Evolutionary conservation across 2,797 vertebrate genomes (phyloP).

Genomic region (Myotis daubentonii): DNA sequence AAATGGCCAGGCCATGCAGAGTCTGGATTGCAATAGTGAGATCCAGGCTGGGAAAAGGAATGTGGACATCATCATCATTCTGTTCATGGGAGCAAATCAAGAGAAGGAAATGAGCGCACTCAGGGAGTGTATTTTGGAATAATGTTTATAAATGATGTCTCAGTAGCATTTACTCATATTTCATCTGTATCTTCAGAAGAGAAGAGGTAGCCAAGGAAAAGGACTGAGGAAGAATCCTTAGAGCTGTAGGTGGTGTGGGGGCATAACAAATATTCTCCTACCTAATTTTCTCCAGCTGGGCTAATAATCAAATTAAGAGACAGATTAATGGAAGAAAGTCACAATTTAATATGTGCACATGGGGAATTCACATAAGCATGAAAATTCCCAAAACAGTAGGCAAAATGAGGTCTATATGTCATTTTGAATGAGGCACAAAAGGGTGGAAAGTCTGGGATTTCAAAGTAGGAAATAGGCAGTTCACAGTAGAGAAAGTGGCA

Average conservation of each 20-base stretch:
- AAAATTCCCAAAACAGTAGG: neutral
- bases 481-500: neutral
- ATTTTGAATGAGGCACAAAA: neutral
- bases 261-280: neutral
- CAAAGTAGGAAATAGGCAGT: neutral
- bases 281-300: neutral
- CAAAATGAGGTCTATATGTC: neutral
- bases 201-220: neutral
- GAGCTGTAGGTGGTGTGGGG: neutral
- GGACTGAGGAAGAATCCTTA: neutral
- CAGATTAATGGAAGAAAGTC: neutral
- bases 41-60: neutral
- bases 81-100: neutral
- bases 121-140: neutral
- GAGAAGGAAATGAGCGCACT: neutral
- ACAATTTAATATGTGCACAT: neutral
- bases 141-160: neutral
- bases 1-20: neutral
- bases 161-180: neutral
- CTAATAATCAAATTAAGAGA: neutral
- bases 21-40: neutral
- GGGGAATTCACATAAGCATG: neutral
- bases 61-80: neutral
- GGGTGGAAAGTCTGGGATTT: neutral
- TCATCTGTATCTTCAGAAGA: neutral